phyloP scores from a whole-genome alignment of 2,113 vertebrate genomes.

The Passer domesticus region DNA sequence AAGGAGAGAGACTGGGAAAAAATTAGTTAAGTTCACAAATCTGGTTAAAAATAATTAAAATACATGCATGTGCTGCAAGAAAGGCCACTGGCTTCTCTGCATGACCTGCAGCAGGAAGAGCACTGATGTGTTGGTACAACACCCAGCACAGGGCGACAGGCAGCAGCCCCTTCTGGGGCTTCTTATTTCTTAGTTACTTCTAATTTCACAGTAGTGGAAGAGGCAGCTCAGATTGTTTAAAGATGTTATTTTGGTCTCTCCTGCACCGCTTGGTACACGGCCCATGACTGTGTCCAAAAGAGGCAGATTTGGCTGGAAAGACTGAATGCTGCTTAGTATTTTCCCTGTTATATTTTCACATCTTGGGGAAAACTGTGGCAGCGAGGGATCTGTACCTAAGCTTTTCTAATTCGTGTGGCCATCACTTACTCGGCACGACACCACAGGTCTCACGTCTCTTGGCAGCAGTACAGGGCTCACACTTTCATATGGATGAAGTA shows the following conservation, averaged over 20 bases:
- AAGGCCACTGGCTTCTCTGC: not conserved
- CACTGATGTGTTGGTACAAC: not conserved
- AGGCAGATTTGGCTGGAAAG: slow-evolving; percentile 45
- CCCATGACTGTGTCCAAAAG: not conserved
- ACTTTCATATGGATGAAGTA: slow-evolving; percentile 49
- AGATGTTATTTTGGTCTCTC: slow-evolving; percentile 21
- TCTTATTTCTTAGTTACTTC: not conserved
- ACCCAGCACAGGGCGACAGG: not conserved
- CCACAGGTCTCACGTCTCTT: slow-evolving; percentile 60
- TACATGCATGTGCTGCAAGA: not conserved
- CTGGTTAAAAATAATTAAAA: not conserved
- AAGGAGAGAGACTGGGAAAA: not conserved
- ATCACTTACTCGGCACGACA: slow-evolving; percentile 39
- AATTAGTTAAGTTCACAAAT: not conserved
- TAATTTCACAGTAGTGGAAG: not conserved
- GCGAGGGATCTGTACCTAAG: slow-evolving; percentile 25
- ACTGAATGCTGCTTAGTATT: slow-evolving; percentile 20
- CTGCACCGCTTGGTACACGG: not conserved
- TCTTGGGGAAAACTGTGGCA: slow-evolving; percentile 23
- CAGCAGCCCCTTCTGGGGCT: not conserved
- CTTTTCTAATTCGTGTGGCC: slow-evolving; percentile 35
- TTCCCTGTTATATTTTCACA: slow-evolving; percentile 44
- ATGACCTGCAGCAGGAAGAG: not conserved
- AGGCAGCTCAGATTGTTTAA: slow-evolving; percentile 6
- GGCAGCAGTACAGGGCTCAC: slow-evolving; percentile 51